These are phyloP conservation scores for Eugnorisma glareosa DNA, from an alignment of 2,888 invertebrate species.

Conservation along the genomic window DNA sequence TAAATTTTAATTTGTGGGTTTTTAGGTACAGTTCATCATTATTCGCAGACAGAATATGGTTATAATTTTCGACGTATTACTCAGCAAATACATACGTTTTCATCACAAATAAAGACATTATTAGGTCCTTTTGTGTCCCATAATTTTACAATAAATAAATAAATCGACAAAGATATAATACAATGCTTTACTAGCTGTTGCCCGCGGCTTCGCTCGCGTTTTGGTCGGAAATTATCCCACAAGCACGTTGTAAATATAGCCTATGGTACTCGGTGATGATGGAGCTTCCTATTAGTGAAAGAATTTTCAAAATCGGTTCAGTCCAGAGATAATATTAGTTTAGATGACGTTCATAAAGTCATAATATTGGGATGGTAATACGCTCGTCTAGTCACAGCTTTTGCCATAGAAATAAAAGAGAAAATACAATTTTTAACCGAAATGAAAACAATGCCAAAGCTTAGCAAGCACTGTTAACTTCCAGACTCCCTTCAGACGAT, in stretches of 20 bases:
- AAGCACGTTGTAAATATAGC: no score
- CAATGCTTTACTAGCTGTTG: no score
- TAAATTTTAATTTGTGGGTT: not conserved
- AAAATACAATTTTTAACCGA: not conserved
- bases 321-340: no score
- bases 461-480: not conserved
- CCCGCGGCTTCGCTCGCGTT: no score
- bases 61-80: not conserved
- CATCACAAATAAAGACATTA: not conserved
- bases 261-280: no score
- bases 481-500: not conserved
- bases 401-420: not conserved
- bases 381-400: not conserved
- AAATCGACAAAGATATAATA: not conserved
- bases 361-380: not conserved
- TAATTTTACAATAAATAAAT: not conserved
- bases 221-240: no score
- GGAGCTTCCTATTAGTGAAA: no score
- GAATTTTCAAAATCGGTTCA: no score
- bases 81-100: not conserved
- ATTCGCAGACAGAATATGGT: constrained; percentile 4
- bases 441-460: constrained; percentile 4
- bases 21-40: constrained; percentile 4
- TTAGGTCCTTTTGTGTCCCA: not conserved
- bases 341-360: not conserved